Evolutionary conservation across 2,797 vertebrate genomes (phyloP), one percentile per base, ranked within the genome.

Genomic region (Neosilurus mollespiculum): DNA sequence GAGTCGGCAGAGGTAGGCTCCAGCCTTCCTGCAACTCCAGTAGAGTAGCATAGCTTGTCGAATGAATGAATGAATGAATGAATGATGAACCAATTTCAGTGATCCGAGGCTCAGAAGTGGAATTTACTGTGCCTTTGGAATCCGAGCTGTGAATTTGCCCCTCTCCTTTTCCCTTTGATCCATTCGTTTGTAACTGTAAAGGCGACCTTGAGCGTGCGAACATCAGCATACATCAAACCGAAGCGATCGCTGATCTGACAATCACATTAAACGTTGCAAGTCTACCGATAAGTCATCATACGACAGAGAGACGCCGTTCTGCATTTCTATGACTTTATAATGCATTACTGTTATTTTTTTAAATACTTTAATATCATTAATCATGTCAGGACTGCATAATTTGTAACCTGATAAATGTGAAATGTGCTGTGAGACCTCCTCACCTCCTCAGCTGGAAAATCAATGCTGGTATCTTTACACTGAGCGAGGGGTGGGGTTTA

Each of bases 401-500:
- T 16, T 61, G 75, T 77, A n/a, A 77, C 56, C 34, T 43, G 75
- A 77, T 61, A 1, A 16, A 61, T 43, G 56, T 43, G 75, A 61
- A 61, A 77, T 62, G 75, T 77, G 75, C 16, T 43, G 56, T 2
- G 34, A 56, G 66, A 78, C 81, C 26, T 77, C 30, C 37, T 34
- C 30, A 26, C 64, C 73, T 58, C 53, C 64, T 59, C 26, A 8
- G 72, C 51, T 11, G 62, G 12, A 67, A 77, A 83, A 78, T 70
- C 73, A 22, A 78, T 78, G 53, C 43, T 82, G 72, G 69, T 66
- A 51, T 82, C 76, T 82, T 75, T 65, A 56, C 67, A 73, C 37
- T 12, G 56, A 59, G 56, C 34, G 53, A 37, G 34, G 37, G 16
- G 16, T 2, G 53, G 11, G 53, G 67, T 58, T n/a, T 64, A 85